phyloP scores from a whole-genome alignment of 1,140 invertebrate genomes.

The Camponotus vicinus region DNA sequence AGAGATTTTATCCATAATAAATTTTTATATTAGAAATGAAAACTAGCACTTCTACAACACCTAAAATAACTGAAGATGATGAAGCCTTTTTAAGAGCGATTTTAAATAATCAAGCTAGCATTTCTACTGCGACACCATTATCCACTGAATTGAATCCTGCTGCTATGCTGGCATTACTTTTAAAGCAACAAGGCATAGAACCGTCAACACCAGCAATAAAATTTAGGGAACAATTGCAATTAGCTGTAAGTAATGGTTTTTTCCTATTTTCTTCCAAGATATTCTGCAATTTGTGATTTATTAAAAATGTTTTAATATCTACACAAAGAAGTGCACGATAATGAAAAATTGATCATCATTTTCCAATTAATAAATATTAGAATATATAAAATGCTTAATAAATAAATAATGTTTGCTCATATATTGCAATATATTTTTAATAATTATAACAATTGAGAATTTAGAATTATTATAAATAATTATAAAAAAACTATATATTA shows the following conservation, averaged over 20 bases:
- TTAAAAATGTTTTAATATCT: neutral
- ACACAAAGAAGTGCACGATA: too few relatives aligned
- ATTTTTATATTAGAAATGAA: slow-evolving; percentile 29
- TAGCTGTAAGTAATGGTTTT: slow-evolving; percentile 86
- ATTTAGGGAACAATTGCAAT: slow-evolving; percentile 86
- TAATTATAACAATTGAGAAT: too few relatives aligned
- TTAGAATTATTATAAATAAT: too few relatives aligned
- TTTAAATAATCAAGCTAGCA: slow-evolving; percentile 71
- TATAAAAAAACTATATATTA: too few relatives aligned
- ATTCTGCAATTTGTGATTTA: neutral
- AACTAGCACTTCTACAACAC: neutral
- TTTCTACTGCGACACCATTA: slow-evolving; percentile 42
- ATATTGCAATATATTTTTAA: neutral
- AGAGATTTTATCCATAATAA: neutral
- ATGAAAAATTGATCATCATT: too few relatives aligned
- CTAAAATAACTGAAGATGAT: slow-evolving; percentile 70
- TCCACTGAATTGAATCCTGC: slow-evolving; percentile 85
- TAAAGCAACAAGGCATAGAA: slow-evolving; percentile 90
- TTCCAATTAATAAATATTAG: too few relatives aligned
- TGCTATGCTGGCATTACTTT: slow-evolving; percentile 88
- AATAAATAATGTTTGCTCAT: too few relatives aligned
- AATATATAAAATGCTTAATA: too few relatives aligned
- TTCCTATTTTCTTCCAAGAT: neutral
- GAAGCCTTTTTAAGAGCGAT: slow-evolving; percentile 80
- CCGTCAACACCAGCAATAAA: slow-evolving; percentile 88